Percentiles rank a stretch among this genome's conserved stretches.
These are phyloP conservation scores for Alligator sinensis DNA, from an alignment of 2,113 vertebrate species.

Conservation along the genomic window DNA sequence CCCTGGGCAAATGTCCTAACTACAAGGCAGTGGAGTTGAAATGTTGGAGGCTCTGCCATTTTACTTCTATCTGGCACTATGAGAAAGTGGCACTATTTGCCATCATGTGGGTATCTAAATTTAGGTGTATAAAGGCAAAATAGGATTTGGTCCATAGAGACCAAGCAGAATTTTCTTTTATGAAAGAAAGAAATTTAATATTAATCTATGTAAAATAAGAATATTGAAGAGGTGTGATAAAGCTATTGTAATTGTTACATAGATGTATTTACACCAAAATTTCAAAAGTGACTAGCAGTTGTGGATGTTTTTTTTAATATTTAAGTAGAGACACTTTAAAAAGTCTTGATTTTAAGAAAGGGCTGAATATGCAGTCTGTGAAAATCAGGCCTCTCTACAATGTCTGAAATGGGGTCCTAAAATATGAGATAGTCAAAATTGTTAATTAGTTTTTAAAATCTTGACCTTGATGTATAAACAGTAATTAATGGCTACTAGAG, in stretches of 20 bases:
- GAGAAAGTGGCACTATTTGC: too few species aligned
- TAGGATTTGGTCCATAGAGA: too few species aligned
- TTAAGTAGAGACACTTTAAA: background rate
- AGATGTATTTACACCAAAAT: background rate
- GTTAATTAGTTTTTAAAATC: background rate
- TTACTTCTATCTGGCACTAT: too few species aligned
- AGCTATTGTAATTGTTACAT: background rate
- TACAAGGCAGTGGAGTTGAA: too few species aligned
- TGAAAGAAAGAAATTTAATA: constrained; percentile 31
- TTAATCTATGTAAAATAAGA: constrained; percentile 4
- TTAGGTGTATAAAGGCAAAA: too few species aligned
- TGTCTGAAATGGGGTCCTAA: background rate
- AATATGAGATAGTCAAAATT: background rate
- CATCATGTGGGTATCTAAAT: too few species aligned
- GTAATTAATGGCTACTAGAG: background rate
- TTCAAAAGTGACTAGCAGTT: background rate
- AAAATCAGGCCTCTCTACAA: background rate
- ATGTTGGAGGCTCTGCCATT: too few species aligned
- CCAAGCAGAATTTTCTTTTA: constrained; percentile 17
- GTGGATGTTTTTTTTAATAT: too few species aligned
- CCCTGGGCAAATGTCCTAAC: too few species aligned
- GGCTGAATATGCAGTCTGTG: background rate
- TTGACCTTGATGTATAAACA: accelerated
- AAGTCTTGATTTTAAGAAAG: background rate
- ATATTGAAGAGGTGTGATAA: constrained; percentile 3